Conservation (phyloP, 2,888 invertebrate genomes). For the Drosophila anomalipes region DNA sequence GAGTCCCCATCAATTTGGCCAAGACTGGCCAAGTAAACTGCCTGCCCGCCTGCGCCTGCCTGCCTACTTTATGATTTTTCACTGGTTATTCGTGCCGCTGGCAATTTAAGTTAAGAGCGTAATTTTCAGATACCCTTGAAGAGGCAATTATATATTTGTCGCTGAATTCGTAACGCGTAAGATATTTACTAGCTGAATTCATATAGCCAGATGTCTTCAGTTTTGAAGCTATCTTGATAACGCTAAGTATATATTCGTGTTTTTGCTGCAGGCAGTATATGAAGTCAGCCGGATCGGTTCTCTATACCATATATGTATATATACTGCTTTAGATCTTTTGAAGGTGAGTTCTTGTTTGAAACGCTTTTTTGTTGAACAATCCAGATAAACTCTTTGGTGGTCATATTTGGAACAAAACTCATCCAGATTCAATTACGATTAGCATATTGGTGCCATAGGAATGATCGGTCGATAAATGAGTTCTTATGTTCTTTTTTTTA, state of each 20-base stretch:
- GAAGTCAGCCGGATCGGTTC: not conserved
- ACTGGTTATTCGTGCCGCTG: constrained; percentile 29
- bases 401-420: not conserved
- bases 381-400: rapidly evolving
- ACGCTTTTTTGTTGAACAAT: not conserved
- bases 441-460: not conserved
- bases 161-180: not conserved
- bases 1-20: constrained; percentile 34
- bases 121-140: constrained; percentile 2
- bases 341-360: not conserved
- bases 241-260: not conserved
- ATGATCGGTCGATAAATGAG: not conserved
- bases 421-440: not conserved
- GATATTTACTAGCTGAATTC: not conserved
- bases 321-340: no score
- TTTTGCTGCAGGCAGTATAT: not conserved
- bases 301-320: not conserved
- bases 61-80: constrained; percentile 6
- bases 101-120: constrained; percentile 38
- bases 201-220: not conserved
- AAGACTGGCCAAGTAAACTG: constrained; percentile 21
- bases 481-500: not conserved
- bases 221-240: not conserved
- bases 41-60: not conserved
- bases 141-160: not conserved